Percentiles rank a stretch among this genome's conserved stretches.
phyloP scores from a whole-genome alignment of 2,113 vertebrate genomes.

The Crotalus viridis region DNA sequence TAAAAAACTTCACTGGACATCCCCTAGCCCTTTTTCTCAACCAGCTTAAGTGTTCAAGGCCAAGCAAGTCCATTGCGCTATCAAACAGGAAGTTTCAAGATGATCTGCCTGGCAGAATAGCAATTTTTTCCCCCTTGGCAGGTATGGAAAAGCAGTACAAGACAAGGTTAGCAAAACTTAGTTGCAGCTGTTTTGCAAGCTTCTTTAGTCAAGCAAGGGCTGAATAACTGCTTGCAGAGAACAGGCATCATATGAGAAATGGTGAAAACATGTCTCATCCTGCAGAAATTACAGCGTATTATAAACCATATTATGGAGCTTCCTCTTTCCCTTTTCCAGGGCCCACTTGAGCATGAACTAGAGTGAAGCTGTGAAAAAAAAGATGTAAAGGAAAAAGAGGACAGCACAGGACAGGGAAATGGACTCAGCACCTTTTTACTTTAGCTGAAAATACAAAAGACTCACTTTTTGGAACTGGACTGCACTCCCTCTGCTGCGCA shows the following conservation, averaged over 20 bases:
- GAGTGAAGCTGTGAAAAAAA: neutral
- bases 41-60: neutral
- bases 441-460: neutral
- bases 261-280: neutral
- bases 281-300: neutral
- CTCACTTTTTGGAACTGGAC: conserved; percentile 97
- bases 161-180: neutral
- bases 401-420: neutral
- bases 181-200: neutral
- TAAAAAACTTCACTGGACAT: neutral
- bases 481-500: conserved; percentile 93
- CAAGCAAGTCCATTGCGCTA: neutral
- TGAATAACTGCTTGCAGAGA: neutral
- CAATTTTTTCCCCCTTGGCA: neutral
- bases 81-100: neutral
- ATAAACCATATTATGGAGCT: neutral
- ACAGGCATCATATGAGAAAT: neutral
- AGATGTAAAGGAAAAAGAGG: neutral
- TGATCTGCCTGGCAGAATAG: neutral
- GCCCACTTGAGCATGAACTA: neutral
- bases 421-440: neutral
- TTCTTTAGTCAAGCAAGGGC: neutral
- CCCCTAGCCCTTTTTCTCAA: neutral
- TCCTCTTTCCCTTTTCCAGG: neutral
- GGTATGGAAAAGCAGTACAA: neutral